Evolutionary conservation across 2,113 vertebrate species (phyloP), one percentile per base, ranked within the genome.

Genomic region (Cavia aperea): DNA sequence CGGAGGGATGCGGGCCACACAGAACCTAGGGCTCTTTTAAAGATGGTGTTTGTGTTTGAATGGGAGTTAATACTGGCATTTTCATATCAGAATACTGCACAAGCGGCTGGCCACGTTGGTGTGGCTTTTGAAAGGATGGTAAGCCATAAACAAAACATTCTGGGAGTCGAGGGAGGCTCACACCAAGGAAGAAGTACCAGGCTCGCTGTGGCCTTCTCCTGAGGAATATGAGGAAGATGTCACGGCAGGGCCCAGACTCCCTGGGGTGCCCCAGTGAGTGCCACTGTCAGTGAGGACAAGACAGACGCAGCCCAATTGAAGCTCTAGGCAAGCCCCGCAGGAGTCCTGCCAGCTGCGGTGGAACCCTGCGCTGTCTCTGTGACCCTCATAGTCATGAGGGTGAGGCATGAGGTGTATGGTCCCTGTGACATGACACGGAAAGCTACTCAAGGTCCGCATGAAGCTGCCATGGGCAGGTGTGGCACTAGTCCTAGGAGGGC

Each of bases 381-480:
- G 46, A 46, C 26, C 49, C 19, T 1, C 2, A 1, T 39, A 72
- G 73, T 46, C 70, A 18, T 19, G 66, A 70, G 36, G 33, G 33
- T 26, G 33, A 36, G 19, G 19, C 5, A 7, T 15, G 49, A 51
- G 56, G 60, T 33, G 66, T 24, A 24, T 26, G 4, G 12, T 46
- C 26, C 2, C 14, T 79, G 46, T 36, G 16, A 36, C 33, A 21
- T 1, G 0, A 39, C 0, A 4, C 2, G 1, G 39, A 7, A 36
- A 77, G 31, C 66, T 82, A 66, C 68, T 66, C 60, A 36, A 70
- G 26, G 29, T 24, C 26, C 21, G 84, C 10, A 19, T 0, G 4
- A 18, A 31, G n/a, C 14, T 56, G 23, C 29, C 29, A 33, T 14
- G 75, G 63, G 43, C 16, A 26, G 31, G 46, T 2, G 8, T n/a